These are phyloP conservation scores for Phoebastria nigripes DNA, from an alignment of 2,797 vertebrate genomes.

Conservation along the genomic window DNA sequence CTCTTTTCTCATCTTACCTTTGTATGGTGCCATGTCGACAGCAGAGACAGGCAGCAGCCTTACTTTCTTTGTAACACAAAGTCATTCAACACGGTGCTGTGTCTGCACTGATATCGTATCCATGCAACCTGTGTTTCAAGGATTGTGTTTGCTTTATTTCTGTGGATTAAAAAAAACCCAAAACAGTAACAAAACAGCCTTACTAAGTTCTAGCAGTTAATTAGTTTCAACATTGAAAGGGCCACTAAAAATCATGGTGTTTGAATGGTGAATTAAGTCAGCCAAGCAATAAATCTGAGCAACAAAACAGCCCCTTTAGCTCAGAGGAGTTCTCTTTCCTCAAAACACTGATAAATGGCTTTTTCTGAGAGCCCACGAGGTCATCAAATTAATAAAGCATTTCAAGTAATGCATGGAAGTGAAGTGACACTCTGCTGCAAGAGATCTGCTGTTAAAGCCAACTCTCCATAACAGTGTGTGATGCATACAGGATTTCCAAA, in stretches of 20 bases:
- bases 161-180: not conserved
- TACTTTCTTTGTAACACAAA: not conserved
- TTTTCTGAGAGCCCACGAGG: conserved; percentile 17
- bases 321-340: conserved; percentile 5
- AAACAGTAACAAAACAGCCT: not conserved
- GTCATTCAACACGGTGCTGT: not conserved
- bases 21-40: accelerated
- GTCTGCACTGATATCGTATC: not conserved
- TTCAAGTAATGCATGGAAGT: conserved; percentile 45
- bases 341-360: conserved; percentile 41
- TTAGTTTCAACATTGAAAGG: conserved; percentile 51
- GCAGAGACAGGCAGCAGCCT: not conserved
- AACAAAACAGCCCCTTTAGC: conserved; percentile 44
- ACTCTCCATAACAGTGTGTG: not conserved
- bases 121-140: not conserved
- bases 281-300: conserved; percentile 60
- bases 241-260: conserved; percentile 47
- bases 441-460: conserved; percentile 41
- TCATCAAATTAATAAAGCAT: conserved; percentile 62
- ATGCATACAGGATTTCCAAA: conserved; percentile 14
- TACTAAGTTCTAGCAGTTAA: conserved; percentile 37
- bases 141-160: not conserved
- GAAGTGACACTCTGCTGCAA: conserved; percentile 49
- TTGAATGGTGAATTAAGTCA: conserved; percentile 56
- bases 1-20: not conserved